phyloP scores from a whole-genome alignment of 2,797 vertebrate species.

The Taeniopygia guttata region DNA sequence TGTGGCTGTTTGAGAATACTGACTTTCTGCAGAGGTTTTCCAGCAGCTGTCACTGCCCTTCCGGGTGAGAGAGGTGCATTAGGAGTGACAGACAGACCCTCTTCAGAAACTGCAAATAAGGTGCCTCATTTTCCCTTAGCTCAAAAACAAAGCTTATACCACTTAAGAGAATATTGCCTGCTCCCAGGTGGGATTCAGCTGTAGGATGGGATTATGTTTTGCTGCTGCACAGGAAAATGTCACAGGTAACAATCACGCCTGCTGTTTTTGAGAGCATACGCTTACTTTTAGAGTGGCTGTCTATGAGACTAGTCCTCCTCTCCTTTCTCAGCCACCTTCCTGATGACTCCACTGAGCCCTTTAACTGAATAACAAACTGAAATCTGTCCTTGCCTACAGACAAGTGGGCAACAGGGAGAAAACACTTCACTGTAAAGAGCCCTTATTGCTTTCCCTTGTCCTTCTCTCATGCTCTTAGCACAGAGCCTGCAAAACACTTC shows the following conservation, averaged over 20 bases:
- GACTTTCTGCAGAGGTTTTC: not conserved
- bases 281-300: not conserved
- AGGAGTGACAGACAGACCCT: not conserved
- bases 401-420: not conserved
- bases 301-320: not conserved
- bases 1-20: not conserved
- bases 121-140: not conserved
- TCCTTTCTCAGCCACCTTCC: not conserved
- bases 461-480: not conserved
- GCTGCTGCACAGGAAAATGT: not conserved
- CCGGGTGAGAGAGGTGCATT: not conserved
- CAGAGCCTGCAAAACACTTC: not conserved
- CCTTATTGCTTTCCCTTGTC: not conserved
- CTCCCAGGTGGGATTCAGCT: not conserved
- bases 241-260: accelerated
- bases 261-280: not conserved
- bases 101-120: not conserved
- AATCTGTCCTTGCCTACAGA: not conserved
- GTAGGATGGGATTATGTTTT: not conserved
- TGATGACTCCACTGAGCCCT: not conserved
- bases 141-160: not conserved
- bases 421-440: not conserved
- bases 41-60: not conserved
- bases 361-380: not conserved
- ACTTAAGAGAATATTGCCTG: not conserved